phyloP scores from a whole-genome alignment of 2,113 vertebrate genomes.

The Plotosus lineatus region DNA sequence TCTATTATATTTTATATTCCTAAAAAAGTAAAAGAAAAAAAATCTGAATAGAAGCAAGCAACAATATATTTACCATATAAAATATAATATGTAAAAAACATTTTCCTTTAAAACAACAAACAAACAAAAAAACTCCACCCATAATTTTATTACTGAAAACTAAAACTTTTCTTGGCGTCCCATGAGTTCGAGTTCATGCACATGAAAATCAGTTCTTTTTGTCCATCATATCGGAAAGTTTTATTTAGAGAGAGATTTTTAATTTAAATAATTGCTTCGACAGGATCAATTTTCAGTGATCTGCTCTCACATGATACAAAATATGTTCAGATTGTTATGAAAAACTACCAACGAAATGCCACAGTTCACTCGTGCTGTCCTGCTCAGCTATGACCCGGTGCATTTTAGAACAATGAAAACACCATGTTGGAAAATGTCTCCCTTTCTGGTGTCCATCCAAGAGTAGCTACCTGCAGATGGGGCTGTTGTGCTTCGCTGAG shows the following conservation, averaged over 20 bases:
- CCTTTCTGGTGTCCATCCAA: conserved; percentile 6
- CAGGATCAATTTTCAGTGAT: not conserved
- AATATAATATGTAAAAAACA: not conserved
- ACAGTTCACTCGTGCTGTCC: not conserved
- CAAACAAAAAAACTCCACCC: too few species aligned
- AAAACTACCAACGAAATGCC: conserved; percentile 12
- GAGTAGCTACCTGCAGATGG: conserved; percentile 49
- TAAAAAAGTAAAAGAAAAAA: too few species aligned
- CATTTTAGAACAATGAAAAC: conserved; percentile 22
- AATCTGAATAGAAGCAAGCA: too few species aligned
- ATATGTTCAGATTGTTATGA: not conserved
- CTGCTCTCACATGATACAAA: not conserved
- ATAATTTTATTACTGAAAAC: not conserved
- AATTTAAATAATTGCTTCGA: not conserved
- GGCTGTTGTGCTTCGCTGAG: conserved; percentile 44
- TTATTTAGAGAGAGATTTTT: not conserved
- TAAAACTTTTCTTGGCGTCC: not conserved
- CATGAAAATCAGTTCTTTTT: not conserved
- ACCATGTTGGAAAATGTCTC: conserved; percentile 15
- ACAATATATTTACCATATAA: too few species aligned
- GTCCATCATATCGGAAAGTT: not conserved
- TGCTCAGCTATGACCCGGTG: not conserved
- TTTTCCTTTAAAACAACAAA: not conserved
- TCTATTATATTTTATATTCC: too few species aligned
- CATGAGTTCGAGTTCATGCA: not conserved